Conservation (phyloP, 2,888 invertebrate species). For the Ferrisia virgata region DNA sequence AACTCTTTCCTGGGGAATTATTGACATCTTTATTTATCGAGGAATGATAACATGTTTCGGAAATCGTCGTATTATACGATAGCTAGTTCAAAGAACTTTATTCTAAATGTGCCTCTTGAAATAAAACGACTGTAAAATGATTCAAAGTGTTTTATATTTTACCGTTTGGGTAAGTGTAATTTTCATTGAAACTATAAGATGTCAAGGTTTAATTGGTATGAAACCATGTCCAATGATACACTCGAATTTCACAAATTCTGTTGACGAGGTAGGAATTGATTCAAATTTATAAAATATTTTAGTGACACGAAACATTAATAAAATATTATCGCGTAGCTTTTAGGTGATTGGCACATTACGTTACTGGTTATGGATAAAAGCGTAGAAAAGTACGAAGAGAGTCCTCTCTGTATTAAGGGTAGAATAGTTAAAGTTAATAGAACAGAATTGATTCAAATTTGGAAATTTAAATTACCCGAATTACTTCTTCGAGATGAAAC, state of each 20-base stretch:
- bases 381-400: constrained; percentile 49
- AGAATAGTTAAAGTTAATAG: constrained; percentile 49
- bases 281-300: background rate
- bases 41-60: background rate
- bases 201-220: background rate
- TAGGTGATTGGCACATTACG: constrained; percentile 50
- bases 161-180: background rate
- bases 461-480: constrained; percentile 49
- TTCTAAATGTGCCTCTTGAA: background rate
- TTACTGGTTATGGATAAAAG: constrained; percentile 50
- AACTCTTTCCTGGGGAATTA: background rate
- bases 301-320: background rate
- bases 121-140: constrained; percentile 8
- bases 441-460: constrained; percentile 49
- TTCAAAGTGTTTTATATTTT: background rate
- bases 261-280: constrained; percentile 30
- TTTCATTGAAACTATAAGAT: background rate
- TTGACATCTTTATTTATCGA: constrained; percentile 12
- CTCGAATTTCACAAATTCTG: background rate
- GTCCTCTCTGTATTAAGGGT: constrained; percentile 49
- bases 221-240: constrained; percentile 13
- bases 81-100: constrained; percentile 37
- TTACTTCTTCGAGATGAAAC: constrained; percentile 48
- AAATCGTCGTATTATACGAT: background rate
- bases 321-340: constrained; percentile 46